Conservation (phyloP, 2,113 vertebrate genomes). For the Menidia beryllina region DNA sequence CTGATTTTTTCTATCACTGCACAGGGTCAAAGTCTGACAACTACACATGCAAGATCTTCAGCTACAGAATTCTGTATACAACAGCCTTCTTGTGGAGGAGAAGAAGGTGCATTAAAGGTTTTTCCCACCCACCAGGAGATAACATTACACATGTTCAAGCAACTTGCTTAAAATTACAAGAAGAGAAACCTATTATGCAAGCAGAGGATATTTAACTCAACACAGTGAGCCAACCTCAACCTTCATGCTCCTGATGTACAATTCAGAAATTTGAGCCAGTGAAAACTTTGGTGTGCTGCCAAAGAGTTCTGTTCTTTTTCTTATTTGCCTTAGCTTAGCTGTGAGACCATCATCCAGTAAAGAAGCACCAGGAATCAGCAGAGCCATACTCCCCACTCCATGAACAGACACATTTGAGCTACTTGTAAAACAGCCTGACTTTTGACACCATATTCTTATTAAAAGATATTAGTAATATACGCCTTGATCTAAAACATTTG, state of each 20-base stretch:
- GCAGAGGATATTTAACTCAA: not conserved
- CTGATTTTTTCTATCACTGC: not conserved
- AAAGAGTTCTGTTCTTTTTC: constrained; percentile 12
- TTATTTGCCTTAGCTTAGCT: not conserved
- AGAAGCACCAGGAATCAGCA: constrained; percentile 8
- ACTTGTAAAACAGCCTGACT: not conserved
- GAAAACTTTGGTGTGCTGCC: constrained; percentile 26
- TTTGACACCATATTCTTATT: not conserved
- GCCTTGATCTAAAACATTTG: constrained; percentile 17
- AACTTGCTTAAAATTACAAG: not conserved
- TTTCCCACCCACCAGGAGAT: not conserved
- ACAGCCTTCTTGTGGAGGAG: not conserved
- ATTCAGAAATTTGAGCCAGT: not conserved
- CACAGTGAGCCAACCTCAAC: constrained; percentile 11
- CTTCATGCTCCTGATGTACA: constrained; percentile 10
- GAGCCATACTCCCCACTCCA: not conserved
- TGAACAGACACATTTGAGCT: not conserved
- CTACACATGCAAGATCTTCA: not conserved
- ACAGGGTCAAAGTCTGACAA: constrained; percentile 24
- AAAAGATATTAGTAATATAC: not conserved
- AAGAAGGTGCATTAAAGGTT: not conserved
- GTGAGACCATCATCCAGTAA: not conserved
- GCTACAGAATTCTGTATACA: not conserved
- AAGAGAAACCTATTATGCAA: not conserved
- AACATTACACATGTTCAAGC: not conserved